phyloP scores from a whole-genome alignment of 2,888 invertebrate genomes.

The Metellina segmentata region DNA sequence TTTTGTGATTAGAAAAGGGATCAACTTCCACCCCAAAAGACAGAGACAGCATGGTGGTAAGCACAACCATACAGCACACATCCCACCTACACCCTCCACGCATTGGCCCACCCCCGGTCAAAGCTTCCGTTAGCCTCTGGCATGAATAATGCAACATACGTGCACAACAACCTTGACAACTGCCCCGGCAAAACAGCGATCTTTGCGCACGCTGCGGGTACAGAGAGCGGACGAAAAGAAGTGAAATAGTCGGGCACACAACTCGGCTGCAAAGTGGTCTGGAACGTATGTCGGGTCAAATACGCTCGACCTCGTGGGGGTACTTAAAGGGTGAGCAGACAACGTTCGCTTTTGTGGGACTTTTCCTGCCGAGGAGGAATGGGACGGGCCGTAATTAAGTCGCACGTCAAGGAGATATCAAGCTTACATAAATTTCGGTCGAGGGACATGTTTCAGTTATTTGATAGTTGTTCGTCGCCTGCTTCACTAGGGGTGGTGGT shows the following conservation, averaged over 20 bases:
- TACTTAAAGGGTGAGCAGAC: constrained; percentile 61
- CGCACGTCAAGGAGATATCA: not conserved
- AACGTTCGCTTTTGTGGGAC: constrained; percentile 23
- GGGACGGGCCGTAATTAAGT: not conserved
- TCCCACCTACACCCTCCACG: no score
- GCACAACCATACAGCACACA: no score
- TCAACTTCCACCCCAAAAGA: no score
- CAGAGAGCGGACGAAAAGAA: not conserved
- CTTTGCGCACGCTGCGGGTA: not conserved
- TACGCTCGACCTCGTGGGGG: constrained; percentile 54
- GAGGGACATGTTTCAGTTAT: not conserved
- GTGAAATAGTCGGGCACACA: constrained; percentile 7
- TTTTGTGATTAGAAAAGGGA: no score
- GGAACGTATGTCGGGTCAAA: constrained; percentile 63
- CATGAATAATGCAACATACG: no score
- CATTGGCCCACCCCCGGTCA: no score
- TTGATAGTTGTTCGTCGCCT: no score
- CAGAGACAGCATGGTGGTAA: no score
- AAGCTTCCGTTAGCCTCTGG: no score
- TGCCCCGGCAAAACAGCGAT: no score
- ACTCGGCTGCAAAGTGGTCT: constrained; percentile 48
- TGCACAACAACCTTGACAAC: no score
- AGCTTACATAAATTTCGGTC: not conserved
- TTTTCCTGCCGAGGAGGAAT: not conserved
- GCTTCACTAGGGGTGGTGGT: no score